Evolutionary conservation across 2,888 invertebrate species (phyloP), one percentile per base, ranked within the genome.

Genomic region (Oscheius sp.): DNA sequence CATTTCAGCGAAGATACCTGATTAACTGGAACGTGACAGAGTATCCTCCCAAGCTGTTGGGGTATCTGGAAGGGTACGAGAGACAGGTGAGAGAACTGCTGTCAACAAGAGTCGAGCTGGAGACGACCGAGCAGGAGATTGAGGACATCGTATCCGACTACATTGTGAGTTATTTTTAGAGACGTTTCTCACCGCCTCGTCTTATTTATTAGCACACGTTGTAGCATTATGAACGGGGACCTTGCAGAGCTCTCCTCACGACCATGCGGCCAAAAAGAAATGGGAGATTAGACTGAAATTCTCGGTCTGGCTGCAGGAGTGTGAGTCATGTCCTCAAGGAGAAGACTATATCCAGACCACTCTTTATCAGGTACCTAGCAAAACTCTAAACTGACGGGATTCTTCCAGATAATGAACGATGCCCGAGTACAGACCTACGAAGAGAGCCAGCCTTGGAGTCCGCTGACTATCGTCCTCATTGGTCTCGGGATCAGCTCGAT

Each of bases 321-420:
- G 63, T 32, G 63, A 63, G 5, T 29, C 48, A 4, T 63, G 63
- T 48, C 63, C 63, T 11, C 63, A 63, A 48, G 63, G 63, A 48
- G 47, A 21, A 29, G 48, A 63, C 5, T 63, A 63, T 29, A 42
- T 63, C 10, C 11, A 21, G 3, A n/a, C 33, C 7, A 42, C n/a
- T 10, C 33, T 60, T 9, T 2, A 3, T 3, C 11, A 33, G 60
- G 60, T 60, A 32, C 13, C 13, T 50, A 57, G 33, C n/a, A 21
- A 57, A 10, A 29, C 2, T 57, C 21, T 29, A 2, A 3, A 7
- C 21, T 29, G 21, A 57, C 9, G 9, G 9, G 33, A 57, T 1
- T 33, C n/a, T 29, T 57, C 57, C 32, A 57, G 10, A 29, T 10
- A 33, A 10, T 29, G 21, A 21, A 21, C 21, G 21, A 21, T 21